Evolutionary conservation across 2,797 vertebrate species (phyloP).

Genomic region (Perodicticus potto): DNA sequence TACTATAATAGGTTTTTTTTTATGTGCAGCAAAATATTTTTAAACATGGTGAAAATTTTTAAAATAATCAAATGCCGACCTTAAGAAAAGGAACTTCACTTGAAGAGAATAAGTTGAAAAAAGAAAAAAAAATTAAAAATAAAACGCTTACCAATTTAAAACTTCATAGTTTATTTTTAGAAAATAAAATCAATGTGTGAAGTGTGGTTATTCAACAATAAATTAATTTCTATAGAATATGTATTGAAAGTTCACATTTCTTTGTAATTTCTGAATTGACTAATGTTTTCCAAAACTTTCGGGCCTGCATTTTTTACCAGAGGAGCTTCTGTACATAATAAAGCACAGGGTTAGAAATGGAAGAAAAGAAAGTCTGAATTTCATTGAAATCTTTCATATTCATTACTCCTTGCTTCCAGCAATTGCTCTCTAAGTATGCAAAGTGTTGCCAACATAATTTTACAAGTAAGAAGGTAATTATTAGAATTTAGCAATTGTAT

Average conservation of each 20-base stretch:
- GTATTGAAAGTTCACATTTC: slow-evolving; percentile 16
- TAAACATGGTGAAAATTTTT: neutral
- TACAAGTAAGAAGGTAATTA: neutral
- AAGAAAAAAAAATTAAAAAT: neutral
- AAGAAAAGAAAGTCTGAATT: neutral
- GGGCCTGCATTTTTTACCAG: neutral
- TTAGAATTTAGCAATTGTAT: neutral
- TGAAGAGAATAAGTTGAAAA: neutral
- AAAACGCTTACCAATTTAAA: neutral
- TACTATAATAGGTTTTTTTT: neutral
- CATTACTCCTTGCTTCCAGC: neutral
- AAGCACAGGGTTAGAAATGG: neutral
- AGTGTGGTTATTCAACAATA: neutral
- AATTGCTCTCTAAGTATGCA: neutral
- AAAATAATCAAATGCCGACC: slow-evolving; percentile 29
- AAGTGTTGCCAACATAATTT: slow-evolving; percentile 10
- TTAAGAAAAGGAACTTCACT: neutral
- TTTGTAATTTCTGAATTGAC: neutral
- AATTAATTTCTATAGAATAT: neutral
- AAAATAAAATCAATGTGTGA: neutral
- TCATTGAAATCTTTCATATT: neutral
- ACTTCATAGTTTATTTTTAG: neutral
- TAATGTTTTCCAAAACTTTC: neutral
- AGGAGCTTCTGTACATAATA: neutral
- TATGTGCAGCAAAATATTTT: neutral